phyloP scores from a whole-genome alignment of 2,888 invertebrate species.

The Muscina levida region DNA sequence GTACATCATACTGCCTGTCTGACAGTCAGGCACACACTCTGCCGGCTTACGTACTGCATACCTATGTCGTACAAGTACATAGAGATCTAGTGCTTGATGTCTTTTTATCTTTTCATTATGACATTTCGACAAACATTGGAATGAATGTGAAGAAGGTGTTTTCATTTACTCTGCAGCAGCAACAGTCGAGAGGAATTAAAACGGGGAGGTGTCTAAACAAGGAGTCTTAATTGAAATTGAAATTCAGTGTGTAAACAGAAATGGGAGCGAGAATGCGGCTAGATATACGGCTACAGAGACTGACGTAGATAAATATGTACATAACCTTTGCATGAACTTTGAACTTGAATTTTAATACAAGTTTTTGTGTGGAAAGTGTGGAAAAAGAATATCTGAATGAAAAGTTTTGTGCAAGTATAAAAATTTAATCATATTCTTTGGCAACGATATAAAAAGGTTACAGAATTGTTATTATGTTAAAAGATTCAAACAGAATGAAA shows the following conservation, averaged over 20 bases:
- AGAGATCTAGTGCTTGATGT: not conserved
- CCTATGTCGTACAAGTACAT: slow-evolving; percentile 11
- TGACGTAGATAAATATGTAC: not conserved
- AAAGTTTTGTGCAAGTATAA: no score
- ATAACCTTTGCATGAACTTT: slow-evolving; percentile 55
- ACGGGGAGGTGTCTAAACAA: slow-evolving; percentile 43
- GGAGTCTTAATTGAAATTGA: slow-evolving; percentile 29
- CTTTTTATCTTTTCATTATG: slow-evolving; percentile 26
- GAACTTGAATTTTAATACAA: slow-evolving; percentile 57
- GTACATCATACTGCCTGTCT: no score
- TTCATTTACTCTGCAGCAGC: not conserved
- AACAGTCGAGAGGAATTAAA: slow-evolving; percentile 16
- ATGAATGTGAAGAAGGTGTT: slow-evolving; percentile 6
- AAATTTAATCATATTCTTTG: no score
- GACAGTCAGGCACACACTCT: not conserved
- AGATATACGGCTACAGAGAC: no score
- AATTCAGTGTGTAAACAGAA: not conserved
- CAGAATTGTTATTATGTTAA: no score
- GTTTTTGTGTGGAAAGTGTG: no score
- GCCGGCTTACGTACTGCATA: no score
- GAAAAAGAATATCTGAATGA: no score
- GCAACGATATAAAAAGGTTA: no score
- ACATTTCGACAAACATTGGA: not conserved
- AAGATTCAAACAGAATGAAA: no score
- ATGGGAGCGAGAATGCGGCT: no score